Evolutionary conservation across 2,797 vertebrate species (phyloP).

Genomic region (Epinephelus coioides): DNA sequence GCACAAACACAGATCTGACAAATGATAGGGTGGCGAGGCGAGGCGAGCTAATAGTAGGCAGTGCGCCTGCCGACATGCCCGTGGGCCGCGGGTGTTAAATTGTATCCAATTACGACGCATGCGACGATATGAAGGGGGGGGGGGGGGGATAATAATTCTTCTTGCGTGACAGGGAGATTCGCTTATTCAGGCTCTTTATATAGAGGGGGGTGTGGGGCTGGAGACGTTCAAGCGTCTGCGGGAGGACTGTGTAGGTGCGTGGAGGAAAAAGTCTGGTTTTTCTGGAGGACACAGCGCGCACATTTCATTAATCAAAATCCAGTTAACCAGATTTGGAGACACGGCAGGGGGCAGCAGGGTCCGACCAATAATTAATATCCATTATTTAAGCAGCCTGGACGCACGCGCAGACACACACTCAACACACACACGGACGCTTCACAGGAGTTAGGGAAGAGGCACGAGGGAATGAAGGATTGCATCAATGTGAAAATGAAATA

Average conservation of each 20-base stretch:
- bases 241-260: conserved; percentile 28
- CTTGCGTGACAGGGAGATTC: conserved; percentile 79
- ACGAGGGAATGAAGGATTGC: conserved; percentile 48
- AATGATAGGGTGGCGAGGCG: conserved; percentile 79
- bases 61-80: conserved; percentile 81
- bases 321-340: conserved; percentile 80
- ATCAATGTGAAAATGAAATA: conserved; percentile 71
- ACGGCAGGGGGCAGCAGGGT: conserved; percentile 62
- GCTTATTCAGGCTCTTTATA: conserved; percentile 75
- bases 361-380: conserved; percentile 79
- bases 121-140: conserved; percentile 71
- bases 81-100: conserved; percentile 86
- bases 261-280: conserved; percentile 38
- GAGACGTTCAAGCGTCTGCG: conserved; percentile 44
- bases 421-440: conserved; percentile 20
- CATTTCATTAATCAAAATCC: conserved; percentile 83
- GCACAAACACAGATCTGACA: conserved; percentile 80
- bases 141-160: conserved; percentile 78
- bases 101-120: conserved; percentile 85
- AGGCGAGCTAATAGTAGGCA: conserved; percentile 81
- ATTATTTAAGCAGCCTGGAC: conserved; percentile 72
- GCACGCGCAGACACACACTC: not conserved
- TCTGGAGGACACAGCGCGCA: conserved; percentile 65
- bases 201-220: conserved; percentile 44
- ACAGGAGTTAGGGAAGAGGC: conserved; percentile 19